Conservation (phyloP, 2,888 invertebrate species). For the Troides aeacus region DNA sequence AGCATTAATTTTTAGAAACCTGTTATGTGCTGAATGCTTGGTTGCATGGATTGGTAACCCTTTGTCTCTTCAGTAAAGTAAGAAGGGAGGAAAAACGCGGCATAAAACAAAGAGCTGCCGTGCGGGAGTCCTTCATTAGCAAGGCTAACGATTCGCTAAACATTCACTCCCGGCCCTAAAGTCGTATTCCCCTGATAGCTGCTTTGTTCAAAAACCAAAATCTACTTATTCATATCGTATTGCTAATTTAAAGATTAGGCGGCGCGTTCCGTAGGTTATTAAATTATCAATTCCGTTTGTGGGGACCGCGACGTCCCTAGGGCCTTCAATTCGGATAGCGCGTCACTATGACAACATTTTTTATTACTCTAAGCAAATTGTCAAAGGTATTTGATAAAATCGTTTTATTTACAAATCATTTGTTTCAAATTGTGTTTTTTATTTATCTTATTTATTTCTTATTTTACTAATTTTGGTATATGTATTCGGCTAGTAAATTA, state of each 20-base stretch:
- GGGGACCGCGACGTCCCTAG: slow-evolving; percentile 55
- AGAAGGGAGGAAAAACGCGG: too few species aligned
- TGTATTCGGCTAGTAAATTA: too few species aligned
- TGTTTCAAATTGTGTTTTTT: too few species aligned
- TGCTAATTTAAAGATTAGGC: slow-evolving; percentile 77
- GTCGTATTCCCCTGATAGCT: slow-evolving; percentile 60
- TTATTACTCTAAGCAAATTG: slow-evolving; percentile 4
- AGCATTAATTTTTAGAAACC: too few species aligned
- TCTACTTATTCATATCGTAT: slow-evolving; percentile 79
- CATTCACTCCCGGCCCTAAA: slow-evolving; percentile 48
- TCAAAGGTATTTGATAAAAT: slow-evolving; percentile 1
- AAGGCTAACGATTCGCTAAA: slow-evolving; percentile 64
- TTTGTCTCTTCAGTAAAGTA: too few species aligned
- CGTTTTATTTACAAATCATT: slow-evolving; percentile 1
- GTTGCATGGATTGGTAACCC: too few species aligned
- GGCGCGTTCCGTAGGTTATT: slow-evolving; percentile 75
- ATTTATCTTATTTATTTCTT: too few species aligned
- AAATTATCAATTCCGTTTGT: slow-evolving; percentile 78
- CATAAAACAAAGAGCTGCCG: slow-evolving; percentile 1
- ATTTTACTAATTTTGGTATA: too few species aligned
- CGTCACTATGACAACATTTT: slow-evolving; percentile 28
- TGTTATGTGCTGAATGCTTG: too few species aligned
- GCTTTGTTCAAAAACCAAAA: slow-evolving; percentile 67
- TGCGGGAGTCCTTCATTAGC: slow-evolving; percentile 55
- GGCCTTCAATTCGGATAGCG: slow-evolving; percentile 41